These are phyloP conservation scores for Bothrops jararaca DNA, from an alignment of 2,113 vertebrate species.

Conservation along the genomic window DNA sequence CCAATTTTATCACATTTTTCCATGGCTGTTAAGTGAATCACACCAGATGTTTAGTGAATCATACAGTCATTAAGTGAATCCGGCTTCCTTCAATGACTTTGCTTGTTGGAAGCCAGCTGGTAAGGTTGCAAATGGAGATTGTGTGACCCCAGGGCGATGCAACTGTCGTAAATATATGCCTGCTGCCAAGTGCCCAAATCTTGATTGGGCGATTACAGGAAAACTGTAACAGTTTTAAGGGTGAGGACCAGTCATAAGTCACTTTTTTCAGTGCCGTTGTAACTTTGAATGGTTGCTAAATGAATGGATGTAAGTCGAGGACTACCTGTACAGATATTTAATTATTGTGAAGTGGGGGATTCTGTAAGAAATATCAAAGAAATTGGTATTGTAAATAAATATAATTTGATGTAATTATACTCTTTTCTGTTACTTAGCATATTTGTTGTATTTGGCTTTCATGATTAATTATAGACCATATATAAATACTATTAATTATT, in stretches of 20 bases:
- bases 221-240: not conserved
- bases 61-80: not conserved
- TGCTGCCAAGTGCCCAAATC: not conserved
- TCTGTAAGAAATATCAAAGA: not conserved
- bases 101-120: not conserved
- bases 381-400: constrained; percentile 7
- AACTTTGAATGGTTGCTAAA: not conserved
- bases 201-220: not conserved
- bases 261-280: not conserved
- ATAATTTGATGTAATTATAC: not conserved
- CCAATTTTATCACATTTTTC: not conserved
- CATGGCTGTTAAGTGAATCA: not conserved
- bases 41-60: not conserved
- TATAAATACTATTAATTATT: not conserved
- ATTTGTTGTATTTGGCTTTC: not conserved
- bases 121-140: not conserved
- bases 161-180: not conserved
- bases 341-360: not conserved
- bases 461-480: not conserved
- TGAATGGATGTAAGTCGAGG: not conserved
- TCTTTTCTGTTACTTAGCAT: not conserved
- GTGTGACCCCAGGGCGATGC: not conserved
- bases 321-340: not conserved
- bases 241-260: not conserved
- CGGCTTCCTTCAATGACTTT: not conserved